Conservation (phyloP, 2,113 vertebrate species). For the Zosterops lateralis region DNA sequence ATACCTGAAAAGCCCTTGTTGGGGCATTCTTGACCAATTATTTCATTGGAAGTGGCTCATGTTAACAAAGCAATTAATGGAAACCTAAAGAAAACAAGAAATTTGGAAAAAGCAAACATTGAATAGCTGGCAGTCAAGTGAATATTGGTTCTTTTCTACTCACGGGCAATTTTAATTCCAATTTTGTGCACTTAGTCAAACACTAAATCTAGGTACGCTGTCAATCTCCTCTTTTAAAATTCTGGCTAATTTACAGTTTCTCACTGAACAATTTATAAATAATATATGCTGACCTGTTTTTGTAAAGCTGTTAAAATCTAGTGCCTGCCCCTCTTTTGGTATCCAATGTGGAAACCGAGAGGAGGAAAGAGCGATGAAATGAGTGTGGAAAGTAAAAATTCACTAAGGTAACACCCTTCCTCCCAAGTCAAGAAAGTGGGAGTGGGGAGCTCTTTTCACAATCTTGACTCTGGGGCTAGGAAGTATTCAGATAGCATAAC, state of each 20-base stretch:
- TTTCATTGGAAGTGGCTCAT: not conserved
- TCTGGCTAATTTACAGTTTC: not conserved
- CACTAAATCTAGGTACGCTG: not conserved
- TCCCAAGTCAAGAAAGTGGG: not conserved
- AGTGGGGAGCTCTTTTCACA: not conserved
- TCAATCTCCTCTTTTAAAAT: not conserved
- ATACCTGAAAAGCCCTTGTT: not conserved
- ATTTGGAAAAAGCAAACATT: not conserved
- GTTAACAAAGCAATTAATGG: slow-evolving; percentile 27
- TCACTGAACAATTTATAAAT: not conserved
- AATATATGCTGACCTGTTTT: not conserved
- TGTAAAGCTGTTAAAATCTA: not conserved
- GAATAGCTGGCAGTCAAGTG: not conserved
- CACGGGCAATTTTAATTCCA: not conserved
- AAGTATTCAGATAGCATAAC: not conserved
- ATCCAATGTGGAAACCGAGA: not conserved
- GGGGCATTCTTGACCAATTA: not conserved
- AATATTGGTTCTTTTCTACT: not conserved
- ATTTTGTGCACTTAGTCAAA: slow-evolving; percentile 7
- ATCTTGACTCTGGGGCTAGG: not conserved
- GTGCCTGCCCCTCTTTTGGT: not conserved
- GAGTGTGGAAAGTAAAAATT: not conserved
- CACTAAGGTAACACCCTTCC: not conserved
- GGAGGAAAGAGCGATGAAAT: not conserved
- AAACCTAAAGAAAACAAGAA: slow-evolving; percentile 24